phyloP scores from a whole-genome alignment of 2,888 invertebrate genomes.

The Temnothorax rugatulus region DNA sequence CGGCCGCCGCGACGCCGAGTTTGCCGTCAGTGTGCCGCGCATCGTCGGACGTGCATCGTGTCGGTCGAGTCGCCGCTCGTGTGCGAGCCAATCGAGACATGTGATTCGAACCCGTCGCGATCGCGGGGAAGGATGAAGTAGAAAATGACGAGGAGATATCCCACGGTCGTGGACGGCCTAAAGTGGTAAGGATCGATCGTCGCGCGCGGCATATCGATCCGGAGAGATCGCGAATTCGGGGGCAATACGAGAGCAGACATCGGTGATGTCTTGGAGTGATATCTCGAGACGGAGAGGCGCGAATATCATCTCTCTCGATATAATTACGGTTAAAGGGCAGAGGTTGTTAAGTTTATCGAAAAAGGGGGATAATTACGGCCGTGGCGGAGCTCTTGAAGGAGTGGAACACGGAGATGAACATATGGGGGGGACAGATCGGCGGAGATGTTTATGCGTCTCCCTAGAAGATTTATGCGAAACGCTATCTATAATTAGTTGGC shows the following conservation, averaged over 20 bases:
- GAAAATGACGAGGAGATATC: conserved; percentile 61
- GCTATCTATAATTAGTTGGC: conserved; percentile 42
- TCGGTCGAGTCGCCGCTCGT: conserved; percentile 28
- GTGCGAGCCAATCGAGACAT: conserved; percentile 60
- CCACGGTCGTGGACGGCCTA: conserved; percentile 48
- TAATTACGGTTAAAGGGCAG: conserved; percentile 41
- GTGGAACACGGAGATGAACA: conserved; percentile 58
- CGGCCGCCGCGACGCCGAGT: conserved; percentile 39
- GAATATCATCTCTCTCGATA: conserved; percentile 12
- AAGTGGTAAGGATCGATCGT: conserved; percentile 63
- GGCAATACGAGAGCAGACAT: background rate
- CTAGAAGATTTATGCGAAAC: conserved; percentile 52
- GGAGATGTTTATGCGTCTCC: conserved; percentile 47
- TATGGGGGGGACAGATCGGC: conserved; percentile 38
- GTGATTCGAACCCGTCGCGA: conserved; percentile 52
- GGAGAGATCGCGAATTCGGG: background rate
- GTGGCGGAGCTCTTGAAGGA: conserved; percentile 34
- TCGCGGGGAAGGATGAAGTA: conserved; percentile 16
- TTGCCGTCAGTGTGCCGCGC: conserved; percentile 71
- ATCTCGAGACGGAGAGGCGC: conserved; percentile 15
- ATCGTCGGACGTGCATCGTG: conserved; percentile 65
- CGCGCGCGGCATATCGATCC: conserved; percentile 17
- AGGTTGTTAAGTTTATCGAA: conserved; percentile 38
- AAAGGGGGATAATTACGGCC: conserved; percentile 55
- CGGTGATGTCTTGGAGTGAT: background rate